Base-by-base conservation (phyloP, 2,113 vertebrate genomes). In the Bufo bufo region DNA sequence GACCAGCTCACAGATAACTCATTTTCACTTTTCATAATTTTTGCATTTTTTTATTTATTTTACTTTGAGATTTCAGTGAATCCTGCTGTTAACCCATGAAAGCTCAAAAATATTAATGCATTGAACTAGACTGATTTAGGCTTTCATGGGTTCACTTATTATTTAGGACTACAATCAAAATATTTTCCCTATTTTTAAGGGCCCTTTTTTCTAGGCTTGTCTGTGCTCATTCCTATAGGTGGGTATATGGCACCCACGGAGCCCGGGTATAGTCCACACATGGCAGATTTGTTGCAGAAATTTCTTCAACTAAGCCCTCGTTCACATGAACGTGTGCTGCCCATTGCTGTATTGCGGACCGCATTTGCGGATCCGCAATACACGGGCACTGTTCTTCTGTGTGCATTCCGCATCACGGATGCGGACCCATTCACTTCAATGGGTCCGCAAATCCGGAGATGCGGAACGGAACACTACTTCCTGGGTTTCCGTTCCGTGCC, bases 1-100 rank as follows among this genome's bases (percentile, higher is more conserved):
- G 61, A 72, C 50, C 87, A 23, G 61, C 69, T 75, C 54, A 43
- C 14, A 88, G 56, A 88, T 83, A 88, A 88, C 71, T 74, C 52
- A 58, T 82, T 87, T 66, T 87, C 77, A 81, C 14, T 58, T 81
- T 66, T 71, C 75, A 86, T 54, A 33, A 69, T 17, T 74, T 80
- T 12, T 58, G 7, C 50, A 19, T 56, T 6, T 74, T 59, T 59
- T 75, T 59, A 59, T 33, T 56, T 49, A n/a, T 20, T 20, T 45
- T 85, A 49, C 12, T 78, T 77, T 50, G 33, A 63, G 3, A 52
- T 59, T 45, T 65, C 16, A 11, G 54, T 50, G 49, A 66, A 23
- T 79, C 23, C 19, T 61, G 12, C 33, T 59, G 56, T 80, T 80
- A 80, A 80, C 78, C 56, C 78, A 9, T 80, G 0, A 80, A 80